A percentile compares a stretch with the other conserved stretches of the same genome.
These are phyloP conservation scores for Timema cristinae DNA, from an alignment of 2,888 invertebrate genomes.

Conservation along the genomic window DNA sequence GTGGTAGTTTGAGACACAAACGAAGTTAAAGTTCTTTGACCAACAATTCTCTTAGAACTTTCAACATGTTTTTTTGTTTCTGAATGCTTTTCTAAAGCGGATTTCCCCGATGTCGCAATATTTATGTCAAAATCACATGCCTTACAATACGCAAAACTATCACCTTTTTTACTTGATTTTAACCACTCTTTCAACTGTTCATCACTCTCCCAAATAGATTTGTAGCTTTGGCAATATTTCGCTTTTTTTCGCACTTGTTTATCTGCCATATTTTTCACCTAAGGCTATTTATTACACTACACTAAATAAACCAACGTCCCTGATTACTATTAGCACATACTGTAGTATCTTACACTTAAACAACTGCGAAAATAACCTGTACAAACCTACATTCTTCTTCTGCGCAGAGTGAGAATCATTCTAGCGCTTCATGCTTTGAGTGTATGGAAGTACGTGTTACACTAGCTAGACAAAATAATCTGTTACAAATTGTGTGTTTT, in stretches of 20 bases:
- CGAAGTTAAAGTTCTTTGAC: not conserved
- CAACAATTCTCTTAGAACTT: not conserved
- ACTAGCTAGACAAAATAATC: too few species aligned
- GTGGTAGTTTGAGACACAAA: conserved; percentile 4
- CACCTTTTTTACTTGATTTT: not conserved
- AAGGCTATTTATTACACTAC: too few species aligned
- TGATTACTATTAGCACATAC: too few species aligned
- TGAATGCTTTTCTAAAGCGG: not conserved
- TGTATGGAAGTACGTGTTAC: too few species aligned
- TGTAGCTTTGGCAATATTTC: conserved; percentile 10
- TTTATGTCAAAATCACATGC: not conserved
- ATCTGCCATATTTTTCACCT: too few species aligned
- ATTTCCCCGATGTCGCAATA: not conserved
- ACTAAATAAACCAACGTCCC: too few species aligned
- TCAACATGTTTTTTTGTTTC: not conserved
- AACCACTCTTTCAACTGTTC: not conserved
- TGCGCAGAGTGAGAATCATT: too few species aligned
- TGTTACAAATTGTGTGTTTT: too few species aligned
- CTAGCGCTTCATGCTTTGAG: too few species aligned
- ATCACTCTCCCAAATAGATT: not conserved
- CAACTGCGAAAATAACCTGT: too few species aligned
- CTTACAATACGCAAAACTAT: conserved; percentile 5
- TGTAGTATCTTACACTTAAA: too few species aligned
- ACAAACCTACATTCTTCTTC: too few species aligned
- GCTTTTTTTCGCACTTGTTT: not conserved